phyloP scores from a whole-genome alignment of 2,888 invertebrate genomes.

The Dioctria linearis region DNA sequence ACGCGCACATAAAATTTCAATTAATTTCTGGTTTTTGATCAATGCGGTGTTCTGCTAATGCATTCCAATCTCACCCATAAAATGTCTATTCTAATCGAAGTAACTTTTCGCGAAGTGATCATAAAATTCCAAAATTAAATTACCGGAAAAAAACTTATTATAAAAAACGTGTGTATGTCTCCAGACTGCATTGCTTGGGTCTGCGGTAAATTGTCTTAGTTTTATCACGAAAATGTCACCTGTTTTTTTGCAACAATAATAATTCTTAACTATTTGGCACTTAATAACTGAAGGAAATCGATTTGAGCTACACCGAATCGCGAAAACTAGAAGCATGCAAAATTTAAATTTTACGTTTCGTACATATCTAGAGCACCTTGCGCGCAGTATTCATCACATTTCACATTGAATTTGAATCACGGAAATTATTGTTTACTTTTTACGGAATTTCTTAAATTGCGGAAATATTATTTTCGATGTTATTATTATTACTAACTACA shows the following conservation, averaged over 20 bases:
- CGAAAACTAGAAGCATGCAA: neutral
- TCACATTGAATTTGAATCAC: neutral
- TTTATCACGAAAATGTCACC: slow-evolving; percentile 18
- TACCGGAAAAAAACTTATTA: neutral
- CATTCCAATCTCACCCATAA: slow-evolving; percentile 30
- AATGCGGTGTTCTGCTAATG: neutral
- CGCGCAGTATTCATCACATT: neutral
- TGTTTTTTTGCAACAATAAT: neutral
- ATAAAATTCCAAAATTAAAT: neutral
- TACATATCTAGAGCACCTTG: neutral
- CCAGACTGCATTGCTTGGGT: too few species aligned
- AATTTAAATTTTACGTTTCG: neutral
- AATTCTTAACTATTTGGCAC: slow-evolving; percentile 39
- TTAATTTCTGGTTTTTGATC: slow-evolving; percentile 15
- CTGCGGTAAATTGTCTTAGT: neutral
- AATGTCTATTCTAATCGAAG: neutral
- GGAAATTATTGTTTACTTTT: neutral
- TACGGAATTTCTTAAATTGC: neutral
- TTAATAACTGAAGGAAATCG: slow-evolving; percentile 8
- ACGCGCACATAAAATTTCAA: slow-evolving; percentile 31
- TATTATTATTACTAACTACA: neutral
- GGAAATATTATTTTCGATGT: neutral
- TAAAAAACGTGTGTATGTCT: too few species aligned
- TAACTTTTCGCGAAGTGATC: neutral
- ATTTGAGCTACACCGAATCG: neutral